These are phyloP conservation scores for Vanessa tameamea DNA, from an alignment of 1,140 invertebrate species.

Conservation along the genomic window DNA sequence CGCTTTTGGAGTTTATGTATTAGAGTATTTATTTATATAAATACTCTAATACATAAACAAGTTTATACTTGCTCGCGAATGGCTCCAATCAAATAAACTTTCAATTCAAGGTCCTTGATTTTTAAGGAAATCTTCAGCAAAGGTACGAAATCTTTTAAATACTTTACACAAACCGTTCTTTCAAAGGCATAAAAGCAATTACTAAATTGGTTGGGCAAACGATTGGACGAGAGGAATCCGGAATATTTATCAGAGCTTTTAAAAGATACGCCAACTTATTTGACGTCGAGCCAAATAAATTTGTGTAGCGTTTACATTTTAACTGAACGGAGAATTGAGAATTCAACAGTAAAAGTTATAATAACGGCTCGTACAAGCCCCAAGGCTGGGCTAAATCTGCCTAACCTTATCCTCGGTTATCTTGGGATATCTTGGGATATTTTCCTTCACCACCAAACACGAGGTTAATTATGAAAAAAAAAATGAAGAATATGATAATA, in stretches of 20 bases:
- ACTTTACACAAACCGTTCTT: conserved; percentile 23
- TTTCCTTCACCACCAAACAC: no score
- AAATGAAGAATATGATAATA: no score
- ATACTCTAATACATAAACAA: no score
- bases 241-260: conserved; percentile 41
- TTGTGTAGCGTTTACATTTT: conserved; percentile 11
- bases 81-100: not conserved
- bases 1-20: no score
- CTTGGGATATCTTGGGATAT: no score
- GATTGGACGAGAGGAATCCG: conserved; percentile 31
- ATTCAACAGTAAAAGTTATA: no score
- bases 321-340: not conserved
- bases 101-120: not conserved
- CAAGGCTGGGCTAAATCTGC: no score
- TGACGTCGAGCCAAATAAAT: conserved; percentile 25
- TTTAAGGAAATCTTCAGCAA: not conserved
- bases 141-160: conserved; percentile 21
- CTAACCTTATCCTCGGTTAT: no score
- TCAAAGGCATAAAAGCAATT: conserved; percentile 36
- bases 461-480: no score
- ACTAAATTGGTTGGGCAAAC: conserved; percentile 42
- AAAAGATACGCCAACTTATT: conserved; percentile 34
- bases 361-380: no score
- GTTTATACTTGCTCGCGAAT: not conserved
- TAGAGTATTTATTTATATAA: no score